phyloP scores from a whole-genome alignment of 2,113 vertebrate genomes.

The Dicerorhinus sumatrensis region DNA sequence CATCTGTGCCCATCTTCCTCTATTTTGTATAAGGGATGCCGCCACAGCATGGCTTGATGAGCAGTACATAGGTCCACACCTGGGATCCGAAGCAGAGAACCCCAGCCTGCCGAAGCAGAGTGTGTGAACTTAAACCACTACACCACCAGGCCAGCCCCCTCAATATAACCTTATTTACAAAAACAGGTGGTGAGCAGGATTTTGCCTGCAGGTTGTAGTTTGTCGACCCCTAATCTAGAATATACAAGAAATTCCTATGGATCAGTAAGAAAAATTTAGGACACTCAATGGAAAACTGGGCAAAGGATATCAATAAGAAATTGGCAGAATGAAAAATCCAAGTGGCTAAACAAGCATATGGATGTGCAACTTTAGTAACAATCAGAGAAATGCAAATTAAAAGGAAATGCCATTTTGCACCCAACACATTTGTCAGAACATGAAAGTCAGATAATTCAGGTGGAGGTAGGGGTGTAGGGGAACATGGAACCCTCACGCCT shows the following conservation, averaged over 20 bases:
- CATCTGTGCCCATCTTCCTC: no score
- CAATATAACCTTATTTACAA: conserved; percentile 33
- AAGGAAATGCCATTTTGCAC: not conserved
- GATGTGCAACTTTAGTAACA: not conserved
- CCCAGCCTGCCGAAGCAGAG: no score
- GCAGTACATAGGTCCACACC: no score
- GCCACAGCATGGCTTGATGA: no score
- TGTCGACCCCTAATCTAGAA: not conserved
- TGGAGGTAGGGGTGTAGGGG: not conserved
- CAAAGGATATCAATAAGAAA: conserved; percentile 7
- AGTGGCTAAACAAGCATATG: conserved; percentile 26
- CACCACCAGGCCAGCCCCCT: no score
- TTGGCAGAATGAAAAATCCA: conserved; percentile 41
- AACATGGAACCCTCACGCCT: not conserved
- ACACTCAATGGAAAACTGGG: not conserved
- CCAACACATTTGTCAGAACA: conserved; percentile 18
- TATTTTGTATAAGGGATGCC: no score
- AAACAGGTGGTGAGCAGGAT: conserved; percentile 4
- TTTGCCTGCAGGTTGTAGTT: not conserved
- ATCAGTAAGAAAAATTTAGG: conserved; percentile 15
- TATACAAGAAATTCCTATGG: not conserved
- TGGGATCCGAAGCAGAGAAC: no score
- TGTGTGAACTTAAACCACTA: no score
- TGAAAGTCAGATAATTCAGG: not conserved
- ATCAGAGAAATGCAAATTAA: conserved; percentile 18